Base-by-base conservation (phyloP, 2,888 invertebrate species). In the Dioctria rufipes region DNA sequence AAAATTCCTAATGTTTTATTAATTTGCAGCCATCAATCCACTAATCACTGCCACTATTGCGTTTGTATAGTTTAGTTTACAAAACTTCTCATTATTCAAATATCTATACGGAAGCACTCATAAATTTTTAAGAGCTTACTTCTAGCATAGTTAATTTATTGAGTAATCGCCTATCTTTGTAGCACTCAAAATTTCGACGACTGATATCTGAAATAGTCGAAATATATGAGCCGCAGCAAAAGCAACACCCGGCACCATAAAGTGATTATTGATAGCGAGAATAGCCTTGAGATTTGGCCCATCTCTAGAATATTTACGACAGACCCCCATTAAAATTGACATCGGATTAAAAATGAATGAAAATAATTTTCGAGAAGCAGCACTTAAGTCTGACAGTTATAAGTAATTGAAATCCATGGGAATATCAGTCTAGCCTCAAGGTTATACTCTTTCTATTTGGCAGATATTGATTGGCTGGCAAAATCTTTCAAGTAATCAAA, bases 331-430 rank as follows among this genome's bases (percentile, higher is more conserved):
- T 63, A 46, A 75, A 77, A 63, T 77, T 46, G 63, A 51, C 63
- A 77, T 49, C 63, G 77, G 77, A 77, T 63, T 77, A 77, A 77
- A 77, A 77, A 37, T 39, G 37, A 77, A 77, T 63, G 63, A 63
- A 61, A 63, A 77, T 63, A 39, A 25, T 25, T 39, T 63, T 51
- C 3, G 46, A 61, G 63, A 49, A 77, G 63, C 25, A 25, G 25
- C 61, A 77, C 77, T 77, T 77, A 60, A 63, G 77, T 49, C 43
- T 63, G 54, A 9, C 63, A 63, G 46, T 37, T 13, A 25, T 25
- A 25, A 25, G 25, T 25, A 40, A 73, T n/a, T 39, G 13, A 43
- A 73, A 5, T 42, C 42, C n/a, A 73, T 73, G 42, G 25, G 58
- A 73, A 73, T 40, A 42, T 49, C 11, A 3, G 9, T 37, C 37